Base-by-base conservation (phyloP, 2,888 invertebrate genomes). In the Chalcis sispes region DNA sequence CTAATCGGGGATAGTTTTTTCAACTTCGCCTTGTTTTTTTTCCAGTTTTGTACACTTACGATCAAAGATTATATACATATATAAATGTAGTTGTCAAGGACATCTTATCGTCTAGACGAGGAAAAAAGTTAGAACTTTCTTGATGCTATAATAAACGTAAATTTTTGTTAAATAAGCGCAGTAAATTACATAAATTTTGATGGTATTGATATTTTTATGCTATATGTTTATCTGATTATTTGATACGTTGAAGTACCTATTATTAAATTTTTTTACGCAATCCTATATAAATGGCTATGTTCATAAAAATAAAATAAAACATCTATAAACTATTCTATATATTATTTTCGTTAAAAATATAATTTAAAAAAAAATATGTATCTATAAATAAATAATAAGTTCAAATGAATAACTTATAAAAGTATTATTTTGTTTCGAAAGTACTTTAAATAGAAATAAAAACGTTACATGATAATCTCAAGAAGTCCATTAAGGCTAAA, bases 401-500 rank as follows among this genome's bases (percentile, higher is more conserved):
- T 32, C 32, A 20, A 5, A 62, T 62, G 27, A 62, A 62, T 48
- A 46, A 48, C 5, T 27, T 48, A 46, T 48, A 62, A 29, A 36
- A 23, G 52, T 23, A 7, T 52, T 65, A 65, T 36, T 36, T 65
- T 32, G 23, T 23, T 40, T 40, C 32, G 29, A 40, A n/a, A 40
- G 32, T 2, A n/a, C 50, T 50, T 42, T 20, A 25, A 29, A 32
- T 58, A 64, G 27, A 59, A 59, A 58, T 20, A n/a, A 10, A 27
- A 66, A 58, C 66, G 50, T 50, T 13, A 10, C 46, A 1, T 20
- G 40, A 54, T 72, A 64, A 72, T 72, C 72, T 64, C 64, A 10
- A 65, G 52, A 8, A 64, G 74, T 74, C 64, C 54, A 74, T 74
- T 74, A 74, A 62, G 23, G 54, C 56, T 48, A 54, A 62, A 61